Percentiles rank a stretch among this genome's conserved stretches.
Conservation (phyloP, 2,113 vertebrate species). For the Pica pica region DNA sequence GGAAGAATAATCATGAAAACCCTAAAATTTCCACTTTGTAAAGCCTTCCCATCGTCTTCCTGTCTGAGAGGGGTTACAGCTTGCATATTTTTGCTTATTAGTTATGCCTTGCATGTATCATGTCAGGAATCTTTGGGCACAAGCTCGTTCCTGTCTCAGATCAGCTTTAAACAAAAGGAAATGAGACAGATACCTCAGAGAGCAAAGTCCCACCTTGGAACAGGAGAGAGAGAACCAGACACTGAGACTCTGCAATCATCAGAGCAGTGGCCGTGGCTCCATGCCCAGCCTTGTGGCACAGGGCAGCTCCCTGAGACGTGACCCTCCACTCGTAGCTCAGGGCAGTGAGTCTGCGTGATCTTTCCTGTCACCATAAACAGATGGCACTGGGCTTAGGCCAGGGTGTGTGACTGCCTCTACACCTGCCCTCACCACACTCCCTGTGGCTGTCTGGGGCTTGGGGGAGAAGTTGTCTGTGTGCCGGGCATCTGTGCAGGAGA, state of each 20-base stretch:
- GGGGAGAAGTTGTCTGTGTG: neutral
- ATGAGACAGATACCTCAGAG: neutral
- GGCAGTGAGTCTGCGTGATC: neutral
- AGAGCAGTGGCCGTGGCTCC: neutral
- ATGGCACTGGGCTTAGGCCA: neutral
- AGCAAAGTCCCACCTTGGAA: neutral
- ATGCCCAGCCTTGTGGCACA: neutral
- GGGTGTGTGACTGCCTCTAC: neutral
- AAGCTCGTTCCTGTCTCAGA: neutral
- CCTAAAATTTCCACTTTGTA: neutral
- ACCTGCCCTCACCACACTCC: neutral
- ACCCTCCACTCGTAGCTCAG: neutral
- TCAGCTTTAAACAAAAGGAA: neutral
- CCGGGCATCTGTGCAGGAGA: neutral
- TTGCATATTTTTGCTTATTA: neutral
- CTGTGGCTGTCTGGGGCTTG: neutral
- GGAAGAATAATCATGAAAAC: neutral
- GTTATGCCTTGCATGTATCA: neutral
- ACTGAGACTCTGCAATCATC: neutral
- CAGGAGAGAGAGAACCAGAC: neutral
- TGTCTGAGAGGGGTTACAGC: neutral
- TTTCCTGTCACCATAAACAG: neutral
- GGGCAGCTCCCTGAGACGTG: constrained; percentile 12
- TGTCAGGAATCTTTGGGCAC: neutral
- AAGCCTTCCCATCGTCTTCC: neutral